Evolutionary conservation across 2,888 invertebrate genomes (phyloP).

Genomic region (Phalera bucephala): DNA sequence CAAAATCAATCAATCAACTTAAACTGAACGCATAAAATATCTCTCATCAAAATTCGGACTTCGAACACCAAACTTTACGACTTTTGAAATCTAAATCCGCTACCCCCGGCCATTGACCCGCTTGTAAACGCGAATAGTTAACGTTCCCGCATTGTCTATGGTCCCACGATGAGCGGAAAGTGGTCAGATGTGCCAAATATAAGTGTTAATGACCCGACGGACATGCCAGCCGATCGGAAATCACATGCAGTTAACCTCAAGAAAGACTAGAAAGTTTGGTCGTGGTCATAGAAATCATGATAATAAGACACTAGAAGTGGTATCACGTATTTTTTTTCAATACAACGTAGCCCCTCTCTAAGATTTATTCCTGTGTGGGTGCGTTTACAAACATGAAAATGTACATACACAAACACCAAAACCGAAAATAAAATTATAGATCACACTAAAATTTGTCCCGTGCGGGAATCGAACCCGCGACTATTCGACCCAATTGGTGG

Average conservation of each 20-base stretch:
- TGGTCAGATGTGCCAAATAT: slow-evolving; percentile 37
- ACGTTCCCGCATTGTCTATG: slow-evolving; percentile 32
- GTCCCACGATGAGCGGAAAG: slow-evolving; percentile 28
- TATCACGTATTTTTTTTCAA: too few relatives aligned
- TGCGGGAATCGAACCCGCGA: too few relatives aligned
- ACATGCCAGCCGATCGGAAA: slow-evolving; percentile 46
- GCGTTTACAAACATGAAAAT: too few relatives aligned
- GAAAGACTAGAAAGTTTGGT: slow-evolving; percentile 2
- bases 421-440: too few relatives aligned
- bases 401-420: too few relatives aligned
- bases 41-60: neutral
- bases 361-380: too few relatives aligned
- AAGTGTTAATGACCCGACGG: slow-evolving; percentile 44
- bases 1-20: neutral
- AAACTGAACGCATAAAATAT: neutral
- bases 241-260: slow-evolving; percentile 37
- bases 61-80: neutral
- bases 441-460: too few relatives aligned
- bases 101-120: slow-evolving; percentile 20
- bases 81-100: slow-evolving; percentile 12
- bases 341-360: too few relatives aligned
- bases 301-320: too few relatives aligned
- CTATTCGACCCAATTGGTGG: too few relatives aligned
- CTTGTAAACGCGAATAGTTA: slow-evolving; percentile 11
- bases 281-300: too few relatives aligned